Conservation (phyloP, 2,113 vertebrate species). For the Malurus elegans region DNA sequence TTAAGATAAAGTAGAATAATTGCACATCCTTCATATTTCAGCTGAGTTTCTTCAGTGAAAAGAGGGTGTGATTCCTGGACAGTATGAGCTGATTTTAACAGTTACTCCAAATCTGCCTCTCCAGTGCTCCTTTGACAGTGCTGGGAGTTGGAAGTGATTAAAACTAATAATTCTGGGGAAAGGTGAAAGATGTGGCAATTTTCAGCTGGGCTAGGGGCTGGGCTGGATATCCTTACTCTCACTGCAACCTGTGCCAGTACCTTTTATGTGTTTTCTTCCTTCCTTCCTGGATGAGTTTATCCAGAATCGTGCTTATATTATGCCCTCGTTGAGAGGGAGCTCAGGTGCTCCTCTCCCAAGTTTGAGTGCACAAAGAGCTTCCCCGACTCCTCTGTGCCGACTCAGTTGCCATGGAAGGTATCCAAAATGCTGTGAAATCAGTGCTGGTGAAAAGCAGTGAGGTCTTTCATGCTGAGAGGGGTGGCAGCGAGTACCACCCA, state of each 20-base stretch:
- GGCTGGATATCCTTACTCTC: neutral
- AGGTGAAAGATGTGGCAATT: neutral
- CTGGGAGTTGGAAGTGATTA: neutral
- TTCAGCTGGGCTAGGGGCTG: neutral
- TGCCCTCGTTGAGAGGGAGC: neutral
- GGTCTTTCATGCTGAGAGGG: neutral
- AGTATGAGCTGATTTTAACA: neutral
- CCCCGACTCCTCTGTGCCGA: neutral
- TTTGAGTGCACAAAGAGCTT: neutral
- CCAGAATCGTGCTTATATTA: neutral
- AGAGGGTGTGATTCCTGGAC: neutral
- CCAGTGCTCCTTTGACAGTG: rapidly evolving
- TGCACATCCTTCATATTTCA: neutral
- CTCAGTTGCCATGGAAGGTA: neutral
- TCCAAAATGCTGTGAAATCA: neutral
- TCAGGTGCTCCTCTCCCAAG: neutral
- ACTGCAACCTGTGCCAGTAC: neutral
- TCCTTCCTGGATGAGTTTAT: neutral
- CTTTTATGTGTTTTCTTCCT: neutral
- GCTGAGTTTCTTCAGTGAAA: neutral
- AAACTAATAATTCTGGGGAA: neutral
- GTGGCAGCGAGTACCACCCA: neutral
- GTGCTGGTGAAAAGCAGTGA: neutral
- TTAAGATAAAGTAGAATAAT: conserved; percentile 4
- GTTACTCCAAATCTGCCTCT: neutral